phyloP scores from a whole-genome alignment of 2,888 invertebrate species.

The Nesidiocoris tenuis region DNA sequence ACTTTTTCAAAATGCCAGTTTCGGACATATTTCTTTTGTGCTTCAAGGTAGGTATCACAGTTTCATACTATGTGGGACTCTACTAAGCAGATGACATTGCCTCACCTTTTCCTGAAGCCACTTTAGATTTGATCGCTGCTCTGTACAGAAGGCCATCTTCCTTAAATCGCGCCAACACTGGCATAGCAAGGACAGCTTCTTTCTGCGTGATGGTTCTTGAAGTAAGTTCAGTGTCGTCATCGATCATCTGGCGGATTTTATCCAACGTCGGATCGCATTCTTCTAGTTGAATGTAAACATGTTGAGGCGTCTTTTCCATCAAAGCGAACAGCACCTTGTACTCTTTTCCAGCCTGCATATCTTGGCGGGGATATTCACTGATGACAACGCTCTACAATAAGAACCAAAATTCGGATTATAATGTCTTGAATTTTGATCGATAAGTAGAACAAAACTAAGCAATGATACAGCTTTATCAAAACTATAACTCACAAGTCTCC shows the following conservation, averaged over 20 bases:
- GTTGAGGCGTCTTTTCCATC: slow-evolving; percentile 26
- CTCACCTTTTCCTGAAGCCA: slow-evolving; percentile 9
- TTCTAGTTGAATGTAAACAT: slow-evolving; percentile 25
- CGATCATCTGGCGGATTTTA: slow-evolving; percentile 21
- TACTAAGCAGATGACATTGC: no score
- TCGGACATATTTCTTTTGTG: no score
- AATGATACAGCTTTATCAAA: no score
- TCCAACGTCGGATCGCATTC: slow-evolving; percentile 14
- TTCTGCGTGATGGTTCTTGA: slow-evolving; percentile 10
- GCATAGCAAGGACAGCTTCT: slow-evolving; percentile 3
- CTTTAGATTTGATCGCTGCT: slow-evolving; percentile 22
- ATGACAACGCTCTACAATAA: slow-evolving; percentile 35
- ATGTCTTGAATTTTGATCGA: no score
- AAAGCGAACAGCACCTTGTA: slow-evolving; percentile 24
- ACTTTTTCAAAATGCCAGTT: no score
- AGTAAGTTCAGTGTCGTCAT: neutral
- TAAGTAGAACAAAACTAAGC: no score
- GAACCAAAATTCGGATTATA: no score
- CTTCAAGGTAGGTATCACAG: no score
- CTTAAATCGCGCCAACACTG: slow-evolving; percentile 27
- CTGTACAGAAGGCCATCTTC: slow-evolving; percentile 36
- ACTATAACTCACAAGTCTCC: neutral
- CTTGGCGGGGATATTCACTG: slow-evolving; percentile 30
- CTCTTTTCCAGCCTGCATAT: slow-evolving; percentile 1
- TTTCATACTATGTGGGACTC: no score